phyloP scores from a whole-genome alignment of 2,888 invertebrate species.

The Eristalis arbustorum region DNA sequence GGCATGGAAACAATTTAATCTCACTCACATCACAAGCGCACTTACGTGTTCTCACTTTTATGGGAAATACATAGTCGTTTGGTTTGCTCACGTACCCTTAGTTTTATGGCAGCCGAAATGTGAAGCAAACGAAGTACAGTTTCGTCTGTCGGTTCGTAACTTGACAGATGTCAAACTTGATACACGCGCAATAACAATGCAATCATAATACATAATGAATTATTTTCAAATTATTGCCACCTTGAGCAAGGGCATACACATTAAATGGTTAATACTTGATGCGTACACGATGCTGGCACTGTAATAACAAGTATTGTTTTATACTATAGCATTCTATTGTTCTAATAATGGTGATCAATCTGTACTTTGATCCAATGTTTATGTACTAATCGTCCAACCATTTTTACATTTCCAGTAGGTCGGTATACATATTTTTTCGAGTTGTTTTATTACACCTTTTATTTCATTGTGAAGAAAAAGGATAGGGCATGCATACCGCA shows the following conservation, averaged over 20 bases:
- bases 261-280: background rate
- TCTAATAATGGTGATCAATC: constrained; percentile 6
- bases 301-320: background rate
- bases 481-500: constrained; percentile 49
- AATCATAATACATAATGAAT: background rate
- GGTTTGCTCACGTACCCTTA: constrained; percentile 15
- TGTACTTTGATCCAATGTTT: constrained; percentile 35
- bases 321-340: background rate
- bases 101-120: constrained; percentile 22
- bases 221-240: constrained; percentile 28
- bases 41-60: constrained; percentile 38
- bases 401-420: constrained; percentile 41
- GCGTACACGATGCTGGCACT: background rate
- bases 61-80: constrained; percentile 16
- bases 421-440: background rate
- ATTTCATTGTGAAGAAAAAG: constrained; percentile 4
- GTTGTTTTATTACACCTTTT: constrained; percentile 16
- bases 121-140: constrained; percentile 49
- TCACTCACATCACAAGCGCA: constrained; percentile 12
- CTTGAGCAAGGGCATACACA: constrained; percentile 50
- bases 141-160: constrained; percentile 29
- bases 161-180: constrained; percentile 51
- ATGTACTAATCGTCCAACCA: constrained; percentile 22
- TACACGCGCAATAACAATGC: constrained; percentile 3
- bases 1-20: constrained; percentile 28